Evolutionary conservation across 2,888 invertebrate species (phyloP), one percentile per base, ranked within the genome.

Genomic region (Philereme vetulata): DNA sequence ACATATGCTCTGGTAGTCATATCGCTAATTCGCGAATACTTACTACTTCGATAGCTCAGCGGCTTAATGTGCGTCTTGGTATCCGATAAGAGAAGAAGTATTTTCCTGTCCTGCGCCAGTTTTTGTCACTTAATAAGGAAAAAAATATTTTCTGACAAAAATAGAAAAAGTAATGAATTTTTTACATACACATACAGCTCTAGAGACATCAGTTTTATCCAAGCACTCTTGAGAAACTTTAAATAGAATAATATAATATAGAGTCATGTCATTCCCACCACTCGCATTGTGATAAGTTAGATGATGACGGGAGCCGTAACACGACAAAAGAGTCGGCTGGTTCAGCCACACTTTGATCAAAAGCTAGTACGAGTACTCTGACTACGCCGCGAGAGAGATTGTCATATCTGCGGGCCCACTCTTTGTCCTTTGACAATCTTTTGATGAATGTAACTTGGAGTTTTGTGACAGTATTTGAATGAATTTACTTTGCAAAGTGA

Each of bases 321-420:
- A 63, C 67, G 75, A 87, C 87, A 88, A 88, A 85, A 79, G 81
- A 73, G 63, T 57, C 65, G 68, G 74, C 75, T 77, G 80, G 78
- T 81, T 72, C 75, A 80, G 77, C 33, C 70, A 72, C 68, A 69
- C 80, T 80, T 72, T 72, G 73, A 68, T 72, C 72, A 77, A 78
- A 62, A 68, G 64, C 71, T 56, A 55, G 46, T 48, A 53, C 44
- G 46, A 49, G 47, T 44, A 21, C 55, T 52, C 32, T 34, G 49
- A 35, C 33, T 46, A 42, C 46, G 62, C 40, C 8, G 46, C 45
- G 42, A n/a, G 48, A 52, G 44, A 47, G 51, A 73, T 64, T 69
- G 72, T 73, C 76, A 45, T 72, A 75, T 80, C 77, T 81, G 74
- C 63, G 72, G 70, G 64, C 64, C 62, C 61, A 54, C 61, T 72